These are phyloP conservation scores for Rhadina sibilatrix DNA, from an alignment of 2,113 vertebrate species.

Conservation along the genomic window DNA sequence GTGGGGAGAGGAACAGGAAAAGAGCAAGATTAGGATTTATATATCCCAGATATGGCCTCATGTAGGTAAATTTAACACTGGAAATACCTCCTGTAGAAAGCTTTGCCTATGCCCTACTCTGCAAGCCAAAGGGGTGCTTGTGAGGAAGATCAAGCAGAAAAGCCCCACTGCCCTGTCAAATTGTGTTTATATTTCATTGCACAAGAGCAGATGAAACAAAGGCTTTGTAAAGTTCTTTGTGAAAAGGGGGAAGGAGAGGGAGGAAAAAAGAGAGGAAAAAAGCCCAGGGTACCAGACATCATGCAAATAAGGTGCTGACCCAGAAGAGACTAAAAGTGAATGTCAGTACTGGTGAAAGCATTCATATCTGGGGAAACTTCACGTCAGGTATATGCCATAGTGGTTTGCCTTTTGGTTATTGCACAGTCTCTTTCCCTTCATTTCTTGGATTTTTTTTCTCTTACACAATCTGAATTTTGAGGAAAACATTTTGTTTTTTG, in stretches of 20 bases:
- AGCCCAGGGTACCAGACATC: not conserved
- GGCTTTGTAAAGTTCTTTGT: not conserved
- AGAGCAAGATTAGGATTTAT: not conserved
- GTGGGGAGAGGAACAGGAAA: not conserved
- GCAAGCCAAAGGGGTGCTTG: not conserved
- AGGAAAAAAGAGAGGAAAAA: not conserved
- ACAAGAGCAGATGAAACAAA: not conserved
- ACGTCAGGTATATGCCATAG: accelerated
- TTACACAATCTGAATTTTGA: not conserved
- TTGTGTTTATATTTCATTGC: not conserved
- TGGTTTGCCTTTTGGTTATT: not conserved
- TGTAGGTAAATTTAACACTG: not conserved
- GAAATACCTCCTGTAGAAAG: not conserved
- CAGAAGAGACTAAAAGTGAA: not conserved
- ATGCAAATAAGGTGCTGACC: not conserved
- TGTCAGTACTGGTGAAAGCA: accelerated
- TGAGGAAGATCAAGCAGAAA: not conserved
- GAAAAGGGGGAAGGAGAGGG: not conserved
- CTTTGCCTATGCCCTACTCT: not conserved
- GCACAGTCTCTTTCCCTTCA: not conserved
- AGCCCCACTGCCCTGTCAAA: not conserved
- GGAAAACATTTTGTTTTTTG: not conserved
- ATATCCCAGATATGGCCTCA: not conserved
- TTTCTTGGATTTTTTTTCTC: not conserved
- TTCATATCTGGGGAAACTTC: not conserved